These are phyloP conservation scores for Antheraea assamensis DNA, from an alignment of 2,888 invertebrate genomes.

Conservation along the genomic window DNA sequence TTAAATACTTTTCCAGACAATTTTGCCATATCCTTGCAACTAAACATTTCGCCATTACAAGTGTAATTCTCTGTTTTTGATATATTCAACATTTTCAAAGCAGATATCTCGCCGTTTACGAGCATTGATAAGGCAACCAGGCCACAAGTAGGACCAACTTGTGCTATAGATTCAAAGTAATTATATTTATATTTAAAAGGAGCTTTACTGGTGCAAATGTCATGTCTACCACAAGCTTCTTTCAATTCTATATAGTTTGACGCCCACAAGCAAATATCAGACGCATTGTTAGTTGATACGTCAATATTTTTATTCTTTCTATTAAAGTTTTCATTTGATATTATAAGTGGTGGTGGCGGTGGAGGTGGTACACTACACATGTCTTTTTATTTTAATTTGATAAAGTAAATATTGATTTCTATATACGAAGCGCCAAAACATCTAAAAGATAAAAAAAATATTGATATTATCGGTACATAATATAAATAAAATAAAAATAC, in stretches of 20 bases:
- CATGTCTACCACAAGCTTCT: constrained; percentile 81
- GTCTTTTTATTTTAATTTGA: constrained; percentile 25
- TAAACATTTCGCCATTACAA: constrained; percentile 94
- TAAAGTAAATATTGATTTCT: too few species aligned
- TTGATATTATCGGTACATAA: too few species aligned
- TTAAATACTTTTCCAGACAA: constrained; percentile 82
- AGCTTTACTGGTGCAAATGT: constrained; percentile 70
- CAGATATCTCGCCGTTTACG: constrained; percentile 80
- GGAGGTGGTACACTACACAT: constrained; percentile 68
- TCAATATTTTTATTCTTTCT: neutral
- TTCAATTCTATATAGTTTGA: constrained; percentile 78
- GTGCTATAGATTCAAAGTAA: constrained; percentile 63
- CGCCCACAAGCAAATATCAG: constrained; percentile 79
- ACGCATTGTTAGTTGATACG: constrained; percentile 29
- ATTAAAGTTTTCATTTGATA: constrained; percentile 31
- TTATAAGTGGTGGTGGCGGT: constrained; percentile 37
- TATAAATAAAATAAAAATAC: too few species aligned
- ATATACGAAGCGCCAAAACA: neutral
- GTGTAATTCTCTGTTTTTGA: constrained; percentile 86
- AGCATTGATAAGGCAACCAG: constrained; percentile 93
- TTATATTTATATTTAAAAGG: constrained; percentile 78
- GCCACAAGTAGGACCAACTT: constrained; percentile 91
- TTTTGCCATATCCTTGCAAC: constrained; percentile 86
- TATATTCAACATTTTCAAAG: constrained; percentile 81
- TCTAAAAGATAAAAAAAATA: too few species aligned